Evolutionary conservation across 2,888 invertebrate genomes (phyloP).

Genomic region (Drosophila neotestacea): DNA sequence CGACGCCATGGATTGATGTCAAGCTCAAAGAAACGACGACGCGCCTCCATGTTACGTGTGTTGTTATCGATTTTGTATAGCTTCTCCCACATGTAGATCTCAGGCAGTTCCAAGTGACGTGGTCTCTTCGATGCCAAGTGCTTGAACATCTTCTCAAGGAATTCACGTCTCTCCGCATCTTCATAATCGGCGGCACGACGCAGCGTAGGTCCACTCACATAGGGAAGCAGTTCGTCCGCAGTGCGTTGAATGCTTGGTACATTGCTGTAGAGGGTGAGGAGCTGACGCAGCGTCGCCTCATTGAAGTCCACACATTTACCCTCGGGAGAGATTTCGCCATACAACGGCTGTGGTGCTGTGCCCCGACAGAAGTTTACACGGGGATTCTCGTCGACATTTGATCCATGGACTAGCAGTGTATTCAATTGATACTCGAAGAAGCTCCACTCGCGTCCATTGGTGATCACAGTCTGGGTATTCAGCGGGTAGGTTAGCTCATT

Average conservation of each 20-base stretch:
- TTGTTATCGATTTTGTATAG: constrained; percentile 91
- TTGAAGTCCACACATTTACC: constrained; percentile 92
- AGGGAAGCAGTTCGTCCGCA: constrained; percentile 90
- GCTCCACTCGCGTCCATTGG: constrained; percentile 94
- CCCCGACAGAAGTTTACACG: constrained; percentile 93
- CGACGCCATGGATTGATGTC: constrained; percentile 88
- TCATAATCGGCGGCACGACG: constrained; percentile 89
- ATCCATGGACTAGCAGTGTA: constrained; percentile 89
- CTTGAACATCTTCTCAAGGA: constrained; percentile 90
- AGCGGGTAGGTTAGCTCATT: constrained; percentile 97
- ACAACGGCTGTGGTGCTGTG: constrained; percentile 90
- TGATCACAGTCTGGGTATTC: constrained; percentile 94
- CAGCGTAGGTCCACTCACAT: constrained; percentile 86
- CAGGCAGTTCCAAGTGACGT: constrained; percentile 88
- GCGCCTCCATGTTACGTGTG: constrained; percentile 89
- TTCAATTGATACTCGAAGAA: constrained; percentile 97
- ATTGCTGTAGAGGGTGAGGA: constrained; percentile 92
- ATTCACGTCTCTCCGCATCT: constrained; percentile 89
- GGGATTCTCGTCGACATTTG: constrained; percentile 88
- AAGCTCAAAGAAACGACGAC: constrained; percentile 90
- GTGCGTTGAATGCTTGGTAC: constrained; percentile 87
- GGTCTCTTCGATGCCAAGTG: constrained; percentile 89
- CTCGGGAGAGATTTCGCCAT: constrained; percentile 88
- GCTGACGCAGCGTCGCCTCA: constrained; percentile 90
- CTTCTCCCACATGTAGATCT: constrained; percentile 92